Conservation (phyloP, 2,888 invertebrate species). For the Limnephilus lunatus region DNA sequence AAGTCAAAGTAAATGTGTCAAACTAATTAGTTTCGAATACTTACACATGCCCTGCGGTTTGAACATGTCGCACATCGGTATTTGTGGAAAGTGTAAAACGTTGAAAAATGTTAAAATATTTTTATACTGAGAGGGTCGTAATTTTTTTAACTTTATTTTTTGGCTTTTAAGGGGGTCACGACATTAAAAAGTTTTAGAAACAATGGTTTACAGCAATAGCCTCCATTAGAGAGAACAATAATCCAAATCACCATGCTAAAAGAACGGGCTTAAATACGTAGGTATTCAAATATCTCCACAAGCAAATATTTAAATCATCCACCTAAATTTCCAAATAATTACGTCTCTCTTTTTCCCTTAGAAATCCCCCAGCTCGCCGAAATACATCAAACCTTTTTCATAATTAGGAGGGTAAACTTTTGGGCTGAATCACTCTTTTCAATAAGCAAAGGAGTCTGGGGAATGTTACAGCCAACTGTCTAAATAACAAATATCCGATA, state of each 20-base stretch:
- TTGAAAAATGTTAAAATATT: no score
- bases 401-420: slow-evolving; percentile 43
- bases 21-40: no score
- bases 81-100: no score
- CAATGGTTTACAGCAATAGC: not conserved
- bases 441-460: slow-evolving; percentile 2
- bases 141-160: no score
- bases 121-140: no score
- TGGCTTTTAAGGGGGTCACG: no score
- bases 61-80: no score
- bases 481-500: slow-evolving; percentile 2
- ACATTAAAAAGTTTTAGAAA: no score
- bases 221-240: not conserved
- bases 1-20: no score
- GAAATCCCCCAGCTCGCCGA: slow-evolving; percentile 4
- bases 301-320: slow-evolving; percentile 7
- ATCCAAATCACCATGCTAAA: not conserved
- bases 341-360: slow-evolving; percentile 6
- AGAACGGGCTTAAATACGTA: not conserved
- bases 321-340: slow-evolving; percentile 23
- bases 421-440: slow-evolving; percentile 27
- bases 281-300: not conserved
- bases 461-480: not conserved
- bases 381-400: slow-evolving; percentile 34
- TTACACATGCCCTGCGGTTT: no score